phyloP scores from a whole-genome alignment of 2,113 vertebrate species.

The Corvus hawaiiensis region DNA sequence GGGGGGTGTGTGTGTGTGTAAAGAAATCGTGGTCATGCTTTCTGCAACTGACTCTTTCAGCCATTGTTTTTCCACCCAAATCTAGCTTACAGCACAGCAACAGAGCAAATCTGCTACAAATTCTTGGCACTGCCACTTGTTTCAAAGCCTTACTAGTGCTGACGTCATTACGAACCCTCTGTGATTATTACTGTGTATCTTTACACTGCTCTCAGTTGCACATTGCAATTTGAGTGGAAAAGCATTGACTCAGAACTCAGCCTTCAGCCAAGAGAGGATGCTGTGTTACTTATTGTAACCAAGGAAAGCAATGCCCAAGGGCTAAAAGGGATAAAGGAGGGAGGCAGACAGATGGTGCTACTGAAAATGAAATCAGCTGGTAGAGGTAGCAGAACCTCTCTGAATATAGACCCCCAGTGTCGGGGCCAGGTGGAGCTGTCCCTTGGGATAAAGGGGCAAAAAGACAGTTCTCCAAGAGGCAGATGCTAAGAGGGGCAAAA shows the following conservation, averaged over 20 bases:
- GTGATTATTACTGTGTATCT: slow-evolving; percentile 18
- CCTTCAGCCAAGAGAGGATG: slow-evolving; percentile 28
- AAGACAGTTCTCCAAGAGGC: not conserved
- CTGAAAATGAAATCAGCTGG: slow-evolving; percentile 1
- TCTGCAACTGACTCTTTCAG: not conserved
- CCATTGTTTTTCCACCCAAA: not conserved
- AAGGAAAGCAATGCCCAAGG: not conserved
- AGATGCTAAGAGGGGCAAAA: not conserved
- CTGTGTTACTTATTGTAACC: not conserved
- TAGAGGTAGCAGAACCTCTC: not conserved
- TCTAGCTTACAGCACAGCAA: not conserved
- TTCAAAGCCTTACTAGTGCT: not conserved
- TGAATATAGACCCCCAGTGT: not conserved
- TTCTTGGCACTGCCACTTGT: not conserved
- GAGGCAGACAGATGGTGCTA: slow-evolving; percentile 31
- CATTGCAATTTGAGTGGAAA: not conserved
- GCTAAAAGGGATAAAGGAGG: not conserved
- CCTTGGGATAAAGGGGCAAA: not conserved
- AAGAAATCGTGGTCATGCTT: not conserved
- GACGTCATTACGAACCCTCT: not conserved
- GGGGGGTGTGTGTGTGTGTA: not conserved
- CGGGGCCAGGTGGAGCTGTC: not conserved
- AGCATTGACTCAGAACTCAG: slow-evolving; percentile 28
- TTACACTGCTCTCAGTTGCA: not conserved
- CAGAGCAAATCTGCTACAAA: not conserved